Percentiles rank a stretch among this genome's conserved stretches.
These are phyloP conservation scores for Drosophila pseudoananassae DNA, from an alignment of 1,140 invertebrate species.

Conservation along the genomic window DNA sequence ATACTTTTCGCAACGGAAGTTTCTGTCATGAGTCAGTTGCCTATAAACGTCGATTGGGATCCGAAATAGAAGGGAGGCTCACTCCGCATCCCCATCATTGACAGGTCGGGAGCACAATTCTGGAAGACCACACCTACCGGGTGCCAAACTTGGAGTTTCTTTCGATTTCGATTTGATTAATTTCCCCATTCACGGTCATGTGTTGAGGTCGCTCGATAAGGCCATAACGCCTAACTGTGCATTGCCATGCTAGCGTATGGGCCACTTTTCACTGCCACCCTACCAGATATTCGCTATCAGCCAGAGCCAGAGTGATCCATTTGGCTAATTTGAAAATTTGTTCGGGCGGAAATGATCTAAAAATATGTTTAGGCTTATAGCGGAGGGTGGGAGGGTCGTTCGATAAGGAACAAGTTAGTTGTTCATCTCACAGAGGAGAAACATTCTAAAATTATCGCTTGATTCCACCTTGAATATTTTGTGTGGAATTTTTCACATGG, in stretches of 20 bases:
- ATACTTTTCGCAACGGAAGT: slow-evolving; percentile 73
- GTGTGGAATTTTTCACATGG: slow-evolving; percentile 38
- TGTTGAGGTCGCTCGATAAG: slow-evolving; percentile 64
- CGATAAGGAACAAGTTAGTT: slow-evolving; percentile 30
- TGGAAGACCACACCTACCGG: slow-evolving; percentile 37
- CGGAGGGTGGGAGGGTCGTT: slow-evolving; percentile 5
- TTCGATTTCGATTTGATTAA: slow-evolving; percentile 61
- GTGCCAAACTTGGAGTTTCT: slow-evolving; percentile 16
- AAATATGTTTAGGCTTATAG: slow-evolving; percentile 15
- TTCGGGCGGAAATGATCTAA: not conserved
- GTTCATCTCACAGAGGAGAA: not conserved
- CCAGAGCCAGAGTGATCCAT: slow-evolving; percentile 24
- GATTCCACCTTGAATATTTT: slow-evolving; percentile 27
- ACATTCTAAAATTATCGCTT: not conserved
- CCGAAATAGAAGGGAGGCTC: slow-evolving; percentile 28
- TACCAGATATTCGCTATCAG: slow-evolving; percentile 40
- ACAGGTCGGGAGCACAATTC: not conserved
- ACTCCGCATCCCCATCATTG: slow-evolving; percentile 4
- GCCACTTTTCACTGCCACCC: slow-evolving; percentile 22
- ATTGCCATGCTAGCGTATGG: slow-evolving; percentile 39
- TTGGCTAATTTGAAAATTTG: slow-evolving; percentile 6
- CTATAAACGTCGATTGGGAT: slow-evolving; percentile 22
- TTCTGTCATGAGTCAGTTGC: slow-evolving; percentile 72
- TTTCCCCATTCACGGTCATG: slow-evolving; percentile 61
- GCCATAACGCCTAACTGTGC: slow-evolving; percentile 33